Evolutionary conservation across 2,797 vertebrate genomes (phyloP).

Genomic region (Parauchenoglanis punctatus): DNA sequence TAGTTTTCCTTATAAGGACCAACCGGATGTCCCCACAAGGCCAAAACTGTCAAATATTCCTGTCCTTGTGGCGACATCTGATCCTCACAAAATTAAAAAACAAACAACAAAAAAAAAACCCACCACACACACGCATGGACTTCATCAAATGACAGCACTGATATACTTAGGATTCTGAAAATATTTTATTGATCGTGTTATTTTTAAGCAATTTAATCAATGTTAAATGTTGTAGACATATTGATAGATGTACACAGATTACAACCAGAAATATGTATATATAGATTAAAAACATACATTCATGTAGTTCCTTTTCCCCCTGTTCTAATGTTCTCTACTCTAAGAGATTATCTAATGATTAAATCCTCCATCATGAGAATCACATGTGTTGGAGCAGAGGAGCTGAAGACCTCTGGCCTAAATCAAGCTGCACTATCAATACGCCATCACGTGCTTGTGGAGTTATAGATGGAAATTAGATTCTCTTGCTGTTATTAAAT

Average conservation of each 20-base stretch:
- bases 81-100: no score
- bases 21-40: no score
- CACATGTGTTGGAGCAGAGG: neutral
- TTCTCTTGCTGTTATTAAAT: constrained; percentile 37
- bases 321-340: neutral
- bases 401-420: constrained; percentile 7
- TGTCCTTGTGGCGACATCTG: no score
- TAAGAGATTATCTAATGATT: neutral
- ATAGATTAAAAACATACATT: no score
- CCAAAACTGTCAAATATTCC: no score
- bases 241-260: neutral
- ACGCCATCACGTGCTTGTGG: constrained; percentile 22
- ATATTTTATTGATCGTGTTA: neutral
- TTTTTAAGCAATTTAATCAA: neutral
- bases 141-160: neutral
- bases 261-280: neutral
- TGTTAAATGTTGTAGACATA: neutral
- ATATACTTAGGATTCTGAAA: constrained; percentile 2
- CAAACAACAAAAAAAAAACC: no score
- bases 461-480: constrained; percentile 24
- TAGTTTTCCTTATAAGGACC: no score
- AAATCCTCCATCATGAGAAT: neutral
- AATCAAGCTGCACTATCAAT: constrained; percentile 35
- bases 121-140: neutral
- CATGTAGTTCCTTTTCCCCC: neutral